phyloP scores from a whole-genome alignment of 2,888 invertebrate genomes.

The Cantharis flavilabris region DNA sequence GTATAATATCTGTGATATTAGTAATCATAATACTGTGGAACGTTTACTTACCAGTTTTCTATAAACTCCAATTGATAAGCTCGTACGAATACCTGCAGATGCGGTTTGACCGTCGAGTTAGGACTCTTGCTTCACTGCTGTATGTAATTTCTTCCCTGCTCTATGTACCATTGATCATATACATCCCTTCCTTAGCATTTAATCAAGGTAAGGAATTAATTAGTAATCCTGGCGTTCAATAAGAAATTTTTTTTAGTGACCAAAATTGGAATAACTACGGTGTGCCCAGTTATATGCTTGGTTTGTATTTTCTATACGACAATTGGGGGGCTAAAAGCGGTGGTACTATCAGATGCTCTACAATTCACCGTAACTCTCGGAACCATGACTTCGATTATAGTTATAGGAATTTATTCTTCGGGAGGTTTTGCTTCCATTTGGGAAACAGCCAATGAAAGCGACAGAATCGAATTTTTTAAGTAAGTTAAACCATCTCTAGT shows the following conservation, averaged over 20 bases:
- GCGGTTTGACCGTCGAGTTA: conserved; percentile 62
- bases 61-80: conserved; percentile 67
- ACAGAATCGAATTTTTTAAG: conserved; percentile 66
- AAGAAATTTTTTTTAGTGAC: conserved; percentile 11
- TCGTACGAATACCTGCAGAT: conserved; percentile 68
- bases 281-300: conserved; percentile 70
- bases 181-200: conserved; percentile 68
- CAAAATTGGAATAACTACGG: conserved; percentile 62
- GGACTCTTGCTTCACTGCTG: conserved; percentile 62
- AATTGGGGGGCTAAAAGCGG: conserved; percentile 69
- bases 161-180: conserved; percentile 66
- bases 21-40: conserved; percentile 42
- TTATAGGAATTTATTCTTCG: conserved; percentile 60
- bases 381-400: conserved; percentile 60
- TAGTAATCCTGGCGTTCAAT: background rate
- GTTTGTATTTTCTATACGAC: conserved; percentile 79
- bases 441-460: conserved; percentile 60
- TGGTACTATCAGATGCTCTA: conserved; percentile 66
- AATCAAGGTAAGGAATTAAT: conserved; percentile 59
- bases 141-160: conserved; percentile 62
- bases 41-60: conserved; percentile 65
- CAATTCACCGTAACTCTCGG: conserved; percentile 63
- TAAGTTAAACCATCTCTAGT: conserved; percentile 44
- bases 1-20: conserved; percentile 52
- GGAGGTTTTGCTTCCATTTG: conserved; percentile 65